These are phyloP conservation scores for Temnothorax ravouxi DNA, from an alignment of 2,888 invertebrate species.

Conservation along the genomic window DNA sequence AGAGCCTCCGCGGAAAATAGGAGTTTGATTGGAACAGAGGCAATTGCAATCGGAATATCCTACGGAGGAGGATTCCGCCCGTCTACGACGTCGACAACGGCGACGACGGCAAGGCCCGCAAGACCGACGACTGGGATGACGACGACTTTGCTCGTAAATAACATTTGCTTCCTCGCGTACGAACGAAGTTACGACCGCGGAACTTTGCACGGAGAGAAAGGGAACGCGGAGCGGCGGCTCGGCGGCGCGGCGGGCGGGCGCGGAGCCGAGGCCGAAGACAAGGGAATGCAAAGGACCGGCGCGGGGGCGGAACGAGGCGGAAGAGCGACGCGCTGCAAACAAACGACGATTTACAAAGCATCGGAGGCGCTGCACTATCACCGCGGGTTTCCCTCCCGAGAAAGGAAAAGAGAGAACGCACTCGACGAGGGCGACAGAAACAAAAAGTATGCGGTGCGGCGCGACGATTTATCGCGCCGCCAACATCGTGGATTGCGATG, in stretches of 20 bases:
- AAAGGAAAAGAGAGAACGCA: slow-evolving; percentile 34
- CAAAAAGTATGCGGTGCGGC: slow-evolving; percentile 44
- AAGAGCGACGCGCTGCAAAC: slow-evolving; percentile 63
- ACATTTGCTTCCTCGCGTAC: slow-evolving; percentile 80
- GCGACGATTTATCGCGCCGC: slow-evolving; percentile 54
- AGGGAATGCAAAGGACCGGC: slow-evolving; percentile 35
- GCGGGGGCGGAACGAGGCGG: slow-evolving; percentile 31
- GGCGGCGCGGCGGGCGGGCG: too few relatives aligned
- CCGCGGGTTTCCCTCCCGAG: slow-evolving; percentile 9
- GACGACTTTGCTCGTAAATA: slow-evolving; percentile 81
- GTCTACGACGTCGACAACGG: slow-evolving; percentile 46
- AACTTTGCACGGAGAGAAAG: slow-evolving; percentile 65
- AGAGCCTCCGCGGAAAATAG: slow-evolving; percentile 81
- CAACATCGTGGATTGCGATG: slow-evolving; percentile 54
- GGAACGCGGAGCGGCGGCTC: slow-evolving; percentile 18
- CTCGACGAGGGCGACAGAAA: slow-evolving; percentile 28
- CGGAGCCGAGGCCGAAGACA: slow-evolving; percentile 29
- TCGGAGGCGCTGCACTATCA: slow-evolving; percentile 60
- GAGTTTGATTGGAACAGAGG: slow-evolving; percentile 84
- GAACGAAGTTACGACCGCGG: slow-evolving; percentile 75
- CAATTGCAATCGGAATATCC: slow-evolving; percentile 83
- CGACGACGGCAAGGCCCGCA: neutral
- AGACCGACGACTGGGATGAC: slow-evolving; percentile 48
- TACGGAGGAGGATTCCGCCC: slow-evolving; percentile 57
- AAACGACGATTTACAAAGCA: slow-evolving; percentile 75